A percentile compares a stretch with the other conserved stretches of the same genome.
phyloP scores from a whole-genome alignment of 2,113 vertebrate genomes.

The Lathamus discolor region DNA sequence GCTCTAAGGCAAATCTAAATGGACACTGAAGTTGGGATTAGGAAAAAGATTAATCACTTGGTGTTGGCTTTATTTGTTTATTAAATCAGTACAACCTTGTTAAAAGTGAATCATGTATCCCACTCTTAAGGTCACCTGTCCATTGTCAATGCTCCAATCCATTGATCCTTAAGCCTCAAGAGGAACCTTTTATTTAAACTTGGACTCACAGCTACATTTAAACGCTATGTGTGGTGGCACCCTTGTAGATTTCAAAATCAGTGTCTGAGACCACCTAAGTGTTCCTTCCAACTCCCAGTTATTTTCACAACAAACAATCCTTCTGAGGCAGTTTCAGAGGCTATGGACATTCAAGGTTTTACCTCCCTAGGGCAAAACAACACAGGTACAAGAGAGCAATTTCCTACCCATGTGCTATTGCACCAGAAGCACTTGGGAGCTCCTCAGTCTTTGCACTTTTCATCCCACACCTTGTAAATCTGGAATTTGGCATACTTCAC shows the following conservation, averaged over 20 bases:
- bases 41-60: background rate
- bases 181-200: background rate
- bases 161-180: accelerated
- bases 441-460: background rate
- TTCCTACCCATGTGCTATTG: background rate
- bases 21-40: background rate
- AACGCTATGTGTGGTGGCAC: background rate
- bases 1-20: background rate
- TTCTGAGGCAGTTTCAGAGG: background rate
- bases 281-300: background rate
- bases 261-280: background rate
- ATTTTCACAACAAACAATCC: background rate
- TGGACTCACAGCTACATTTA: background rate
- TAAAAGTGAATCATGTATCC: background rate
- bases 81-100: background rate
- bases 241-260: background rate
- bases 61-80: background rate
- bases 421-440: background rate
- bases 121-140: background rate
- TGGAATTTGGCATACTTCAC: background rate
- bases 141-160: background rate
- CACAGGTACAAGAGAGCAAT: background rate
- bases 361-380: background rate
- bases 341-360: background rate
- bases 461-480: background rate